phyloP scores from a whole-genome alignment of 2,113 vertebrate genomes.

The Eonycteris spelaea region DNA sequence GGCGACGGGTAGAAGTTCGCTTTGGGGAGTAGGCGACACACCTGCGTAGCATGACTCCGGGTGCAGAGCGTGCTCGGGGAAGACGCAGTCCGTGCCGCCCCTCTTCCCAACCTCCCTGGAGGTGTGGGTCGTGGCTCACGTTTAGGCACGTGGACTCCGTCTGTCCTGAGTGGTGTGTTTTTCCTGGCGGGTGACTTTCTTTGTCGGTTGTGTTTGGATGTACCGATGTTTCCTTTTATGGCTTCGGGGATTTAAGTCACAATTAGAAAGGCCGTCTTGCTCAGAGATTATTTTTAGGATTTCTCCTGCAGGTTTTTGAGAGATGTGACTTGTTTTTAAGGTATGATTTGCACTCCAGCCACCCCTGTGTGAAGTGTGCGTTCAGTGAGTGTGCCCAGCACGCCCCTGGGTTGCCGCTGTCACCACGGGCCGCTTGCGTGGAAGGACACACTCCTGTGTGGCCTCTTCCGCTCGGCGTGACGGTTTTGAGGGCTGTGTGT shows the following conservation, averaged over 20 bases:
- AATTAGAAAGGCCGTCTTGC: not conserved
- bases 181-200: not conserved
- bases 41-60: not conserved
- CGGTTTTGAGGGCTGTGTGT: rapidly evolving
- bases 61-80: not conserved
- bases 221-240: not conserved
- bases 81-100: not conserved
- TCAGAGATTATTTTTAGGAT: not conserved
- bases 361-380: rapidly evolving
- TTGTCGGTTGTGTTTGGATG: not conserved
- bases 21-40: not conserved
- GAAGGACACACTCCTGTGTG: rapidly evolving
- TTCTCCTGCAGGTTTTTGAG: not conserved
- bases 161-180: not conserved
- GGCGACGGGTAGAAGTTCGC: too few relatives aligned
- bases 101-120: not conserved
- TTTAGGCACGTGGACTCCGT: too few relatives aligned
- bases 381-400: rapidly evolving
- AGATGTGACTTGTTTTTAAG: not conserved
- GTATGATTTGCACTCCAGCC: rapidly evolving
- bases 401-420: not conserved
- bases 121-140: too few relatives aligned
- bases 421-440: too few relatives aligned
- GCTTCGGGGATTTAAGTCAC: not conserved
- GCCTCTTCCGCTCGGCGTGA: rapidly evolving